Percentiles rank a stretch among this genome's conserved stretches.
These are phyloP conservation scores for Andrena cerasifolii DNA, from an alignment of 1,140 invertebrate species.

Conservation along the genomic window DNA sequence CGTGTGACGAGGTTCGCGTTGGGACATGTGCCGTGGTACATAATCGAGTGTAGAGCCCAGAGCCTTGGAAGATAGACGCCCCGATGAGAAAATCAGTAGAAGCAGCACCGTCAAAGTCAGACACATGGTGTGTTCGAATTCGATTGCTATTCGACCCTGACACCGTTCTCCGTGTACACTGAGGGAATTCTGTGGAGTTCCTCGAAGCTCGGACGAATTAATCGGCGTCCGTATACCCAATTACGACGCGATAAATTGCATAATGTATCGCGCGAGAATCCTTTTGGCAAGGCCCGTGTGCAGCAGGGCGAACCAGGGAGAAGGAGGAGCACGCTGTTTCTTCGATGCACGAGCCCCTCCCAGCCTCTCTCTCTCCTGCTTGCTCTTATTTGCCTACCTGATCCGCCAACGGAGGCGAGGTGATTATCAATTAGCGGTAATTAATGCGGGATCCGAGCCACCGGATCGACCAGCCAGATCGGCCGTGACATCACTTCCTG, in stretches of 20 bases:
- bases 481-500: conserved; percentile 29
- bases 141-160: too few species aligned
- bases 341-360: too few species aligned
- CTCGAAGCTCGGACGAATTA: not conserved
- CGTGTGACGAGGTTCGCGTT: too few species aligned
- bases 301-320: not conserved
- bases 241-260: conserved; percentile 26
- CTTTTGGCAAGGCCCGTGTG: not conserved
- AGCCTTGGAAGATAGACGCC: too few species aligned
- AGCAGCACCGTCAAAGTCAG: too few species aligned
- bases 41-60: too few species aligned
- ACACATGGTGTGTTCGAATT: too few species aligned
- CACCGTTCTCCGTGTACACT: too few species aligned
- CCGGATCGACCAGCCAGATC: conserved; percentile 16
- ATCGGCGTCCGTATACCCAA: conserved; percentile 8
- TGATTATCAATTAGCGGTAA: conserved; percentile 54
- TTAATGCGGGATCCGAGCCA: conserved; percentile 27
- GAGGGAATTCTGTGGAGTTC: too few species aligned
- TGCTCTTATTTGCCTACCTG: not conserved
- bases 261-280: not conserved
- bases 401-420: not conserved
- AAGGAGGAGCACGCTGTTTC: not conserved
- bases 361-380: not conserved
- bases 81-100: too few species aligned
- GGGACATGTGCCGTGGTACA: too few species aligned